Evolutionary conservation across 2,113 vertebrate genomes (phyloP).

Genomic region (Oxyruncus cristatus): DNA sequence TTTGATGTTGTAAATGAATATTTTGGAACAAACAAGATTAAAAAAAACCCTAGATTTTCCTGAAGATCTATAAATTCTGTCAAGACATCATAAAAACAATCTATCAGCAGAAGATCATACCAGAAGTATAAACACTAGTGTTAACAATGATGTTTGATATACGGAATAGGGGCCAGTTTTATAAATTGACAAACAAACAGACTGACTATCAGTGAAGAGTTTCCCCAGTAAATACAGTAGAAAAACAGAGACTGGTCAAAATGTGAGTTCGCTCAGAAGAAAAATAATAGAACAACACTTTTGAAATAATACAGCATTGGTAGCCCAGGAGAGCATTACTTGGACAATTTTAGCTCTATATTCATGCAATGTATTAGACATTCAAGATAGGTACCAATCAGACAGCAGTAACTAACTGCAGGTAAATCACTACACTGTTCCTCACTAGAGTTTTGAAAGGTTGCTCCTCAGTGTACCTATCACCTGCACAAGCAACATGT

Average conservation of each 20-base stretch:
- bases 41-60: neutral
- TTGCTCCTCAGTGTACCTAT: neutral
- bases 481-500: neutral
- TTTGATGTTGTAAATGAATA: neutral
- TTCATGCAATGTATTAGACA: neutral
- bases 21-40: neutral
- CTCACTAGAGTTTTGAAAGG: neutral
- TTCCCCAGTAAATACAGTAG: neutral
- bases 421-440: neutral
- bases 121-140: neutral
- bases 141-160: neutral
- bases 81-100: neutral
- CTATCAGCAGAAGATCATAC: neutral
- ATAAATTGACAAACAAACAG: neutral
- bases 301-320: neutral
- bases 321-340: neutral
- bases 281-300: neutral
- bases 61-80: neutral
- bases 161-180: neutral
- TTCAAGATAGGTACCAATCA: neutral
- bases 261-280: neutral
- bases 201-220: neutral
- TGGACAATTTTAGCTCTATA: neutral
- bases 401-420: neutral
- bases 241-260: neutral